A percentile compares a stretch with the other conserved stretches of the same genome.
Evolutionary conservation across 2,888 invertebrate genomes (phyloP).

Genomic region (Harpalus rubripes): DNA sequence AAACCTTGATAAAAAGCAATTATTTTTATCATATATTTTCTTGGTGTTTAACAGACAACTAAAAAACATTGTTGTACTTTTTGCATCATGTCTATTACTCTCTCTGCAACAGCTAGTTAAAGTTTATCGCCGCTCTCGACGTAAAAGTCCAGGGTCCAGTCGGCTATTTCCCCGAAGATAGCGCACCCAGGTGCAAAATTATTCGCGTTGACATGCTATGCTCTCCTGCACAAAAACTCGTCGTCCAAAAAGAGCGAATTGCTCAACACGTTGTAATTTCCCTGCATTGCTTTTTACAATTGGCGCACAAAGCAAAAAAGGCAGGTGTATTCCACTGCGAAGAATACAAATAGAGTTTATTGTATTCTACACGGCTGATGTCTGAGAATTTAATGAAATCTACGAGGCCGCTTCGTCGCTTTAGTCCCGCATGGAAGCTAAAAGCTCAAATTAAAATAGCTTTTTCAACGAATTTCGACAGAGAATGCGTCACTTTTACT

Average conservation of each 20-base stretch:
- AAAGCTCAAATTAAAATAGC: slow-evolving; percentile 19
- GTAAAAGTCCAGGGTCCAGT: not conserved
- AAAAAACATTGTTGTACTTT: too few species aligned
- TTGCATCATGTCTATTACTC: not conserved
- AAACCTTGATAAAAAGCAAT: too few species aligned
- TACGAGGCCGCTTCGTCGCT: not conserved
- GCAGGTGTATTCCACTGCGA: not conserved
- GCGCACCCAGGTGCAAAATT: not conserved
- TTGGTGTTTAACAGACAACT: too few species aligned
- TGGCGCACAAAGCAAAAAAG: not conserved
- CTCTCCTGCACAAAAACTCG: not conserved
- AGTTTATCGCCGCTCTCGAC: not conserved
- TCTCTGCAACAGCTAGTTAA: not conserved
- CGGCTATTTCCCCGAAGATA: not conserved
- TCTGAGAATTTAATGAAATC: not conserved
- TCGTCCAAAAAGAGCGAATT: not conserved
- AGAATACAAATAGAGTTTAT: slow-evolving; percentile 1
- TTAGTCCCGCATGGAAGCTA: not conserved
- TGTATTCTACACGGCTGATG: not conserved
- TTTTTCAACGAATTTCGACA: slow-evolving; percentile 15
- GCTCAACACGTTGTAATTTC: not conserved
- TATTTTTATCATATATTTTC: too few species aligned
- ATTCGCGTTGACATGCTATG: not conserved
- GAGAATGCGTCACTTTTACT: not conserved
- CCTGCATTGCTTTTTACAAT: not conserved